Base-by-base conservation (phyloP, 2,797 vertebrate species). In the Gymnocypris eckloni region DNA sequence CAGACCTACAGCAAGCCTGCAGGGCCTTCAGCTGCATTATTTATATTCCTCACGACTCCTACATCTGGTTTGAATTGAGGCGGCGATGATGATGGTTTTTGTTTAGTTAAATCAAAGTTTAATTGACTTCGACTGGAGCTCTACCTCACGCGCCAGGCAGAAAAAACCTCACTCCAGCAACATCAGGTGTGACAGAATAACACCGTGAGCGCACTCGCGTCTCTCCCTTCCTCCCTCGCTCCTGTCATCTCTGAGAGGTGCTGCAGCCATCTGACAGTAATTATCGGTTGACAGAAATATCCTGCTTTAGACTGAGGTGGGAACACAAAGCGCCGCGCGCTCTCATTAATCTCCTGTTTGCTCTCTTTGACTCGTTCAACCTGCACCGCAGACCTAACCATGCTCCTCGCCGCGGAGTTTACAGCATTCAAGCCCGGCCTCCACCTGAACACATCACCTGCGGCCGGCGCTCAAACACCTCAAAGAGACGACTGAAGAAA, bases 271-370 rank as follows among this genome's bases (percentile, higher is more conserved):
- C 96, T 96, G 96, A 97, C 95, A 96, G 95, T 98, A 97, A 98
- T 98, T 98, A 98, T 97, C 96, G 95, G 96, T 96, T 97, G 96
- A 97, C 97, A 97, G 93, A 98, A 97, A 97, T 97, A 97, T 97
- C 96, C 95, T 95, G 96, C 95, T 96, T 94, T 93, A 95, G 94
- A 93, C 90, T 95, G 96, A 97, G 97, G 97, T 97, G 96, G 96
- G 95, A 98, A 98, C 96, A 95, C 93, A 94, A 95, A 97, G 96
- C 72, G 79, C 67, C 69, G 94, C 96, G 96, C 96, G 96, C 96
- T 96, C 96, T 97, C 95, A 93, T 97, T 96, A 96, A 97, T 97
- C 96, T 94, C 94, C 94, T 93, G 94, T 95, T 95, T 95, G 95
- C 95, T 96, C 95, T 94, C 93, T 94, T 95, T 94, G 94, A 93